Base-by-base conservation (phyloP, 2,888 invertebrate species). In the Leptopterna dolabrata region DNA sequence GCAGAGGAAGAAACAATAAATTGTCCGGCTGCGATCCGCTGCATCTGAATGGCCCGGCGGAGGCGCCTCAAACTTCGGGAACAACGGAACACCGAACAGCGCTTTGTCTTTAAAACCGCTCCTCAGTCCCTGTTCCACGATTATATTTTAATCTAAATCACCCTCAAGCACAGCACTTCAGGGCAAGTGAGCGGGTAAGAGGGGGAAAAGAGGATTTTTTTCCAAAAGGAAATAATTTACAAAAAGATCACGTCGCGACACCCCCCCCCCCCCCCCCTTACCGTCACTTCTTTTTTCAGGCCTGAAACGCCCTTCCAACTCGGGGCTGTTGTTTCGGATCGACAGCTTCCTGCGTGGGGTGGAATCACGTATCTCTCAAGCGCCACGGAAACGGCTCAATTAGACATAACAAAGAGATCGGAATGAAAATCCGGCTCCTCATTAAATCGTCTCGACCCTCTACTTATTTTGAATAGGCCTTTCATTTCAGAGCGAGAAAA, bases 61-160 rank as follows among this genome's bases (percentile, higher is more conserved):
- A n/a, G 13, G 9, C 0, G n/a, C 41, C 4, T 27, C 29, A 6
- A 47, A 80, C 3, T 29, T 51, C 4, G 6, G 3, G 29, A 47
- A 80, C 80, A 80, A 80, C 51, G 51, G 51, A 55, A 16, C 78
- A 36, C 45, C 29, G 55, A 81, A 36, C 30, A 55, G 55, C 29
- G 41, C 81, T 30, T 81, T 81, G 81, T 81, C 81, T 81, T 55
- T 55, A 55, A 55, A 76, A 27, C 51, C 81, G 29, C 27, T 6
- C 51, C 81, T 55, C 30, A 27, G 7, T 43, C 45, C 55, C 55
- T 0, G 6, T 27, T 27, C 27, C 63, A 24, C 55, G 81, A 55
- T 78, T 78, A 43, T 81, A 81, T 81, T 81, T 81, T 81, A 81
- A 81, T 81, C 81, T 81, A 81, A 81, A 81, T 81, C 81, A 36